Evolutionary conservation across 2,113 vertebrate species (phyloP).

Genomic region (Camelus dromedarius): DNA sequence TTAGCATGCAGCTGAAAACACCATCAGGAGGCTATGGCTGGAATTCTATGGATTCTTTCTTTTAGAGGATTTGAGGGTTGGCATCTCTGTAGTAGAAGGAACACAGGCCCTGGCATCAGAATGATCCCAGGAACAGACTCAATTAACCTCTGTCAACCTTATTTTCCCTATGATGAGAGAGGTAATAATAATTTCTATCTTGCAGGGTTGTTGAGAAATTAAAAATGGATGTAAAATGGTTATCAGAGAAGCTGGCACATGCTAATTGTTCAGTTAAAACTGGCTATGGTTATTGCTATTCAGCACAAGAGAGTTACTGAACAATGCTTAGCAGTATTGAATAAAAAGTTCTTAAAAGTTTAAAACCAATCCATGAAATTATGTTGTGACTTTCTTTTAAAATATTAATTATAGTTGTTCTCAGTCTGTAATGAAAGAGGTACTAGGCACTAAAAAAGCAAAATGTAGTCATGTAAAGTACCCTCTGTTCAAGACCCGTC

Average conservation of each 20-base stretch:
- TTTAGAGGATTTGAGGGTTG: neutral
- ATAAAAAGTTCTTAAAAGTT: constrained; percentile 73
- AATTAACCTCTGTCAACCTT: constrained; percentile 57
- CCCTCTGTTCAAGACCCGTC: constrained; percentile 39
- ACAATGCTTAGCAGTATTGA: constrained; percentile 64
- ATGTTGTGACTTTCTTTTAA: constrained; percentile 75
- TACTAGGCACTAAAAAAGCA: constrained; percentile 35
- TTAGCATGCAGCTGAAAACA: neutral
- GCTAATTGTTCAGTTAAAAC: constrained; percentile 75
- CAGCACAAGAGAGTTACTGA: constrained; percentile 38
- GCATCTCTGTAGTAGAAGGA: neutral
- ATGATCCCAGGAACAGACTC: neutral
- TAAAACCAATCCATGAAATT: constrained; percentile 69
- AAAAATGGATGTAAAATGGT: constrained; percentile 68
- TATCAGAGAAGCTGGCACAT: constrained; percentile 49
- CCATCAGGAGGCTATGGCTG: neutral
- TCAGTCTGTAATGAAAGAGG: constrained; percentile 54
- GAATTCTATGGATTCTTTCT: neutral
- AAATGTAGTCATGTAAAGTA: constrained; percentile 37
- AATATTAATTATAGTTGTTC: constrained; percentile 76
- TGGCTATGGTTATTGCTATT: constrained; percentile 66
- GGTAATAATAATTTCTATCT: constrained; percentile 58
- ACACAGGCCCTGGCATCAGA: neutral
- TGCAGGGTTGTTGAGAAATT: constrained; percentile 59
- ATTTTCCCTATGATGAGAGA: constrained; percentile 41